A percentile compares a stretch with the other conserved stretches of the same genome.
Conservation (phyloP, 2,113 vertebrate genomes). For the Strix aluco region DNA sequence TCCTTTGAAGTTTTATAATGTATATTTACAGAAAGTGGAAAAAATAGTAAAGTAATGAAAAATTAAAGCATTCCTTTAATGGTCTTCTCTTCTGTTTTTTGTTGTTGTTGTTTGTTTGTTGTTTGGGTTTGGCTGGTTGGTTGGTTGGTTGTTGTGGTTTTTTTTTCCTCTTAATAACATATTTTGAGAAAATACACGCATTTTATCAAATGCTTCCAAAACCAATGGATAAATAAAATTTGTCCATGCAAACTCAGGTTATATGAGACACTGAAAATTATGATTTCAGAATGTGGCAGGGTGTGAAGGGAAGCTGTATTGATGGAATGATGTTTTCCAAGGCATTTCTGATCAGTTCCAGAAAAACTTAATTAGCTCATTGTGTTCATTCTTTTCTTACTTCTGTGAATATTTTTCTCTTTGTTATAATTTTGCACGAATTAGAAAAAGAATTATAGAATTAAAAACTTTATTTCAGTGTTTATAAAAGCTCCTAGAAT, state of each 20-base stretch:
- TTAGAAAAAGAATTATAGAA: not conserved
- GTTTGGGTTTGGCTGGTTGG: not conserved
- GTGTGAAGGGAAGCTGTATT: not conserved
- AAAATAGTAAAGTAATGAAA: not conserved
- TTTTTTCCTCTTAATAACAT: not conserved
- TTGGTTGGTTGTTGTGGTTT: not conserved
- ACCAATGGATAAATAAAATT: not conserved
- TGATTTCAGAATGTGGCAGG: not conserved
- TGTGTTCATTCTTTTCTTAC: not conserved
- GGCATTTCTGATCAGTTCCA: not conserved
- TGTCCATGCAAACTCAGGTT: not conserved
- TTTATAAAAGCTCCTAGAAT: not conserved
- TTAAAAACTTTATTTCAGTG: not conserved
- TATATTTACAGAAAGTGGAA: not conserved
- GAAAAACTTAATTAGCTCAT: not conserved
- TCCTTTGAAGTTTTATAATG: not conserved
- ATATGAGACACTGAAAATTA: not conserved
- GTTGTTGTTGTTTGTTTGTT: not conserved
- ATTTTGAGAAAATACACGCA: accelerated
- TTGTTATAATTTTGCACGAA: not conserved
- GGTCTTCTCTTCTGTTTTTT: not conserved
- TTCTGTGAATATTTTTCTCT: not conserved
- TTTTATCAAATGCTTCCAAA: not conserved
- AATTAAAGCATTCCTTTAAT: not conserved
- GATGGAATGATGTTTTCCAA: not conserved